phyloP scores from a whole-genome alignment of 2,797 vertebrate species.

The Takifugu ocellatus region DNA sequence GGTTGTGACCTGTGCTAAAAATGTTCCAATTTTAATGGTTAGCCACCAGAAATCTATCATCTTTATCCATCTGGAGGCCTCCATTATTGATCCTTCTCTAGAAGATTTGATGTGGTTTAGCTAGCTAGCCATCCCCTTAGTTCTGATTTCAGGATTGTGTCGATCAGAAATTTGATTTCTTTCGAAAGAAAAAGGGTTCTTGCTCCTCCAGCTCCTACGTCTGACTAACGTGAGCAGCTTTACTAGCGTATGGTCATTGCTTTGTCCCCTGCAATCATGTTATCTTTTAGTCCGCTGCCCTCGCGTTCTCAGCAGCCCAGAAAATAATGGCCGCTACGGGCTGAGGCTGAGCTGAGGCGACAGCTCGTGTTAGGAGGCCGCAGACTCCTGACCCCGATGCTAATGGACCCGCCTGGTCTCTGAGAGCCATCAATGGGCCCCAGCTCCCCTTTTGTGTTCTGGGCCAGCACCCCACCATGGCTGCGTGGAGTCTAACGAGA shows the following conservation, averaged over 20 bases:
- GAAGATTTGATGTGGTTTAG: no score
- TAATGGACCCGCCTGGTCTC: constrained; percentile 25
- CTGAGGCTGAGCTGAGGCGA: constrained; percentile 47
- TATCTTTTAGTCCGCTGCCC: constrained; percentile 13
- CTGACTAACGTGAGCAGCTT: constrained; percentile 41
- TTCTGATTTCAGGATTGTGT: no score
- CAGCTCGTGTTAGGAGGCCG: constrained; percentile 42
- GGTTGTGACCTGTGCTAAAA: no score
- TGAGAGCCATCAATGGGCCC: constrained; percentile 15
- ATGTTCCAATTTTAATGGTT: no score
- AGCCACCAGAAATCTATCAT: no score
- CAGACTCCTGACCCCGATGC: constrained; percentile 34
- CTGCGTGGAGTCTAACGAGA: constrained; percentile 12
- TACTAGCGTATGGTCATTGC: constrained; percentile 39
- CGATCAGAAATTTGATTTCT: no score
- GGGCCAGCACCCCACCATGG: constrained; percentile 25
- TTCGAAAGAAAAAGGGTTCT: no score
- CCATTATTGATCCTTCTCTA: no score
- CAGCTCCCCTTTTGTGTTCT: constrained; percentile 5
- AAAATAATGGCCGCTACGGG: constrained; percentile 35
- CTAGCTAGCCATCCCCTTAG: no score
- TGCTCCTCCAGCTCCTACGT: background rate
- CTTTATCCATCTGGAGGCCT: no score
- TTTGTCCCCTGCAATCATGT: constrained; percentile 37
- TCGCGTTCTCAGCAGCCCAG: constrained; percentile 34